phyloP scores from a whole-genome alignment of 2,113 vertebrate genomes.

The Globicephala melas region DNA sequence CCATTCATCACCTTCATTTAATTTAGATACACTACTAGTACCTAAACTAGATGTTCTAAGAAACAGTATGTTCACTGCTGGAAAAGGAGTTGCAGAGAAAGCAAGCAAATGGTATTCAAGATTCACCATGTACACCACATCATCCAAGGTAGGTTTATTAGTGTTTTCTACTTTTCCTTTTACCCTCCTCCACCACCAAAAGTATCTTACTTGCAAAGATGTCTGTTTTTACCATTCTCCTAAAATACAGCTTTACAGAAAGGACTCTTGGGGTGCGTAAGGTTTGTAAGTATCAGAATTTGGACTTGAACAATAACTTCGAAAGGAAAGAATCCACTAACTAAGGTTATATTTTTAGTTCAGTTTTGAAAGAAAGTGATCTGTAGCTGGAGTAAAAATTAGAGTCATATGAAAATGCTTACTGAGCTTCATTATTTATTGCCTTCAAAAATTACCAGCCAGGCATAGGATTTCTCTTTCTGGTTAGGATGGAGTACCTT shows the following conservation, averaged over 20 bases:
- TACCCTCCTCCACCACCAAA: neutral
- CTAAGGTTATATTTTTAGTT: constrained; percentile 9
- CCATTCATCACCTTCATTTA: constrained; percentile 93
- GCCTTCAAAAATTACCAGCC: neutral
- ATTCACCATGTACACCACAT: constrained; percentile 90
- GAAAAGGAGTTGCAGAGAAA: constrained; percentile 97
- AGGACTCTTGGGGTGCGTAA: neutral
- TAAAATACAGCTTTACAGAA: constrained; percentile 17
- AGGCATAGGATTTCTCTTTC: neutral
- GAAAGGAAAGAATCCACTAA: neutral
- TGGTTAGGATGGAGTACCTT: neutral
- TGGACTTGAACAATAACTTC: neutral
- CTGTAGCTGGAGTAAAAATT: constrained; percentile 15
- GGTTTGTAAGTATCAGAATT: constrained; percentile 8
- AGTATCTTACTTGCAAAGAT: neutral
- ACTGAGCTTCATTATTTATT: constrained; percentile 29
- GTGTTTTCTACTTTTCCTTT: neutral
- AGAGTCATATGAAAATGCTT: neutral
- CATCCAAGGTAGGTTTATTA: constrained; percentile 87
- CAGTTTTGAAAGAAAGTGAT: constrained; percentile 31
- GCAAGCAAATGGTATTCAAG: constrained; percentile 96
- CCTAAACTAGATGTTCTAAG: constrained; percentile 95
- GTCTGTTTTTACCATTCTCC: neutral
- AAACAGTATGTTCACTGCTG: constrained; percentile 95
- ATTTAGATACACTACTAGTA: constrained; percentile 92